Conservation (phyloP, 2,888 invertebrate species). For the Drosophila kuntzei region DNA sequence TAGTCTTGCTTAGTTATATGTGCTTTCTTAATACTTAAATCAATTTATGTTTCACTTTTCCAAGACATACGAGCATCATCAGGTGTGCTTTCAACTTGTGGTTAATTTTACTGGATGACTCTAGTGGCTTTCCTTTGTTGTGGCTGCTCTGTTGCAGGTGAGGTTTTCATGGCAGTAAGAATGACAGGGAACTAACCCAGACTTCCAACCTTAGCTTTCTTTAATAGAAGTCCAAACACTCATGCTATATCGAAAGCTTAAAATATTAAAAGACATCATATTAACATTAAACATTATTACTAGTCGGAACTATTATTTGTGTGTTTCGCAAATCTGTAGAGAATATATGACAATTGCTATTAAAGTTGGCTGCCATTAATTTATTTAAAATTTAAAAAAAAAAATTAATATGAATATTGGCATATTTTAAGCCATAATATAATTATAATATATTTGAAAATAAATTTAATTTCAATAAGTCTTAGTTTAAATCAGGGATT, state of each 20-base stretch:
- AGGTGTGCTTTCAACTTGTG: background rate
- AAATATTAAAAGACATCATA: background rate
- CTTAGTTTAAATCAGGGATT: too few species aligned
- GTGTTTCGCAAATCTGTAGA: too few species aligned
- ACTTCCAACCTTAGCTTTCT: background rate
- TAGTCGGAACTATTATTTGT: too few species aligned
- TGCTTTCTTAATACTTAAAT: background rate
- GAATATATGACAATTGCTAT: too few species aligned
- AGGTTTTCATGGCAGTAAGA: background rate
- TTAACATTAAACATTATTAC: background rate
- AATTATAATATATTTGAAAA: too few species aligned
- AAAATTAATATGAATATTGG: too few species aligned
- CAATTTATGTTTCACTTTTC: background rate
- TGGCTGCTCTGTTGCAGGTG: background rate
- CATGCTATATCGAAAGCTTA: background rate
- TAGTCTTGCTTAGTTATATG: background rate
- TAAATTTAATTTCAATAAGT: too few species aligned
- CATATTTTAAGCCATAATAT: too few species aligned
- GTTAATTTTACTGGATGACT: constrained; percentile 1
- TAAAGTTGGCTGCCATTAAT: too few species aligned
- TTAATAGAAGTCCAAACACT: background rate
- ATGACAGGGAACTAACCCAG: background rate
- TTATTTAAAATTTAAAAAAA: too few species aligned
- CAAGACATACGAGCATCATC: background rate
- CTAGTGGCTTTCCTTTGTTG: constrained; percentile 10